Conservation (phyloP, 1,140 invertebrate genomes). For the Drosophila truncata region DNA sequence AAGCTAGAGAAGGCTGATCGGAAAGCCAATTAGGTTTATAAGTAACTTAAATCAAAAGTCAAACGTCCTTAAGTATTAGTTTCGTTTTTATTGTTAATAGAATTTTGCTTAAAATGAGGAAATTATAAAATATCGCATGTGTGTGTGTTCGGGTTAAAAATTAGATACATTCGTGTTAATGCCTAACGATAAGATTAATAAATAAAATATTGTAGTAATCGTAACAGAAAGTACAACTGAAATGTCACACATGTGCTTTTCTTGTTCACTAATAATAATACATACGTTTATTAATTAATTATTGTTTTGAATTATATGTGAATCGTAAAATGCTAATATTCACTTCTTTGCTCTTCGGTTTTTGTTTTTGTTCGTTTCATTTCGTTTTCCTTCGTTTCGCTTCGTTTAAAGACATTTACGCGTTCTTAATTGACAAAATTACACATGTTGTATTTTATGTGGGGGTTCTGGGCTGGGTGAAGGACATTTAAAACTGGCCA, state of each 20-base stretch:
- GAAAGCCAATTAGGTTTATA: conserved; percentile 37
- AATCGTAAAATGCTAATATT: conserved; percentile 47
- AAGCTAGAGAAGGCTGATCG: conserved; percentile 77
- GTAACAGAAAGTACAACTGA: conserved; percentile 60
- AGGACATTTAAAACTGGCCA: conserved; percentile 66
- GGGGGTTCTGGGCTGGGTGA: conserved; percentile 32
- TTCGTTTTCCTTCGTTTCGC: conserved; percentile 15
- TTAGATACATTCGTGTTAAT: conserved; percentile 63
- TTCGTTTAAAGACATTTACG: conserved; percentile 43
- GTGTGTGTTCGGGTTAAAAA: conserved; percentile 61
- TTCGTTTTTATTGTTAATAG: conserved; percentile 77
- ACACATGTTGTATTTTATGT: conserved; percentile 22
- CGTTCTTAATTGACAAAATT: conserved; percentile 61
- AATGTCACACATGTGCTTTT: conserved; percentile 59
- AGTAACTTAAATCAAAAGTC: background rate
- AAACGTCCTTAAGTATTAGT: conserved; percentile 35
- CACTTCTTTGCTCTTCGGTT: conserved; percentile 58
- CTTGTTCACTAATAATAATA: conserved; percentile 52
- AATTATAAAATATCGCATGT: conserved; percentile 73
- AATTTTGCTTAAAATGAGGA: conserved; percentile 76
- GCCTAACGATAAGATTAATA: conserved; percentile 64
- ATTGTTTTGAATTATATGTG: conserved; percentile 43
- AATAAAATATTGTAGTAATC: conserved; percentile 71
- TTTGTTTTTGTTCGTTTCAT: conserved; percentile 41
- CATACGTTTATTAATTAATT: conserved; percentile 47